Evolutionary conservation across 2,113 vertebrate species (phyloP).

Genomic region (Grus americana): DNA sequence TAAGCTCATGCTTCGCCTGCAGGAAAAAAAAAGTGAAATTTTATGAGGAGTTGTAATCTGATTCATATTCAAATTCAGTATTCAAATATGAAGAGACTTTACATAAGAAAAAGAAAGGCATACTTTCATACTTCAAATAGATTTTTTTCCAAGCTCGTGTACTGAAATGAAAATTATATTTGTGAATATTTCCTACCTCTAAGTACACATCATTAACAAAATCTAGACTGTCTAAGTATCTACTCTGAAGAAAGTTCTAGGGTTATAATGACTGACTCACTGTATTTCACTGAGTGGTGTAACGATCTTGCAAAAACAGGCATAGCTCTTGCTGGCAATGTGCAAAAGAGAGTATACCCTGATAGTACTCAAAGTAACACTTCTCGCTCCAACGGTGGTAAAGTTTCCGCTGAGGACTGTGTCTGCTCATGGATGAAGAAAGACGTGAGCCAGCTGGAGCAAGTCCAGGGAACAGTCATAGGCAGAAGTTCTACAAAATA

Average conservation of each 20-base stretch:
- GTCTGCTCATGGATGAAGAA: neutral
- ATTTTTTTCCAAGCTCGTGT: neutral
- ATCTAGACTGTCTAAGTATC: neutral
- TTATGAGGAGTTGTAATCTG: neutral
- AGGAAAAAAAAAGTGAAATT: neutral
- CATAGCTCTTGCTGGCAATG: neutral
- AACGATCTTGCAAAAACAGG: neutral
- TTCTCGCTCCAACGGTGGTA: neutral
- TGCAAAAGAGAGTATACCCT: neutral
- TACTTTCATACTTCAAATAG: neutral
- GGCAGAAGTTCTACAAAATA: neutral
- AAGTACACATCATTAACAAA: neutral
- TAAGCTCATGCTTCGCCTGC: neutral
- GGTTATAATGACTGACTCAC: neutral
- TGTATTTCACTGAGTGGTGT: neutral
- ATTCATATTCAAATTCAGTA: neutral
- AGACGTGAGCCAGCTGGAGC: neutral
- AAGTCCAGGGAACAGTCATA: neutral
- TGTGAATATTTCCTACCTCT: neutral
- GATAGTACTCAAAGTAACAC: neutral
- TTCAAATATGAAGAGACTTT: neutral
- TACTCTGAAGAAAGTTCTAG: neutral
- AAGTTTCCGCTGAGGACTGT: neutral
- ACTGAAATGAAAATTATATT: neutral
- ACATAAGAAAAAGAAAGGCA: neutral